Conservation (phyloP, 2,797 vertebrate species). For the Octomys mimax region DNA sequence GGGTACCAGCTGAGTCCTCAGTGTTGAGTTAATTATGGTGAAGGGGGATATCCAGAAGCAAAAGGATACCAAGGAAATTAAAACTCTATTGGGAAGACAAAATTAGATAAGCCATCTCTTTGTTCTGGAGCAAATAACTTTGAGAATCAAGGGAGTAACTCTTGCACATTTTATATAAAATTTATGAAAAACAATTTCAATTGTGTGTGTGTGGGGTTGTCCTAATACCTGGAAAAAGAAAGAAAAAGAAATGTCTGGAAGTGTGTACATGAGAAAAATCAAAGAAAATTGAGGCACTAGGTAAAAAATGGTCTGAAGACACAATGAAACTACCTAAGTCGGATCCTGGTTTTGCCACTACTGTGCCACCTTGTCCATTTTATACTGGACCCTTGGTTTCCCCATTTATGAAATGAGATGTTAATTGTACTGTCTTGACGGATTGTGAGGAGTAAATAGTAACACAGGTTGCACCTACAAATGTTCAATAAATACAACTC, state of each 20-base stretch:
- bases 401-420: neutral
- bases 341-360: neutral
- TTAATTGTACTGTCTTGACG: neutral
- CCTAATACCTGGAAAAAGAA: slow-evolving; percentile 21
- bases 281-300: neutral
- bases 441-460: neutral
- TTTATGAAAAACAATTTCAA: neutral
- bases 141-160: slow-evolving; percentile 19
- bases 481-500: neutral
- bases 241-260: slow-evolving; percentile 50
- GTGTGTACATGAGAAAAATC: neutral
- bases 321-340: neutral
- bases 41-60: neutral
- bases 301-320: neutral
- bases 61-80: slow-evolving; percentile 24
- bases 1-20: neutral
- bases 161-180: slow-evolving; percentile 47
- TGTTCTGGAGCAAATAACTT: neutral
- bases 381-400: neutral
- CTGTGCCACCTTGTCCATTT: neutral
- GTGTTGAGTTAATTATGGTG: neutral
- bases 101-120: neutral
- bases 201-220: neutral
- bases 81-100: slow-evolving; percentile 40
- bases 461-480: neutral